Percentiles rank a stretch among this genome's conserved stretches.
Conservation (phyloP, 2,797 vertebrate species). For the Anguilla marmorata region DNA sequence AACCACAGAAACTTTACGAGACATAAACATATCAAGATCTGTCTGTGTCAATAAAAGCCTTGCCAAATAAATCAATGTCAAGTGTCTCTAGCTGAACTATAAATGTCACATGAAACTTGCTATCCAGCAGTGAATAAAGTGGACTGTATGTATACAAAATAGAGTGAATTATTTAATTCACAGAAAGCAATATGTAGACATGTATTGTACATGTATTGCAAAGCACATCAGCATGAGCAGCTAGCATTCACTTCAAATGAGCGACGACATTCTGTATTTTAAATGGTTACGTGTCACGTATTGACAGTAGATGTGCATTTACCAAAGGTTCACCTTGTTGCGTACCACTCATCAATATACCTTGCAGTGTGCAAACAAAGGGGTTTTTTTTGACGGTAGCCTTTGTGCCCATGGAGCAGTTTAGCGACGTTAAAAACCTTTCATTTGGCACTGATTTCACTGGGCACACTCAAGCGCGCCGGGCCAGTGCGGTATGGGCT, state of each 20-base stretch:
- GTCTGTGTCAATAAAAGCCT: not conserved
- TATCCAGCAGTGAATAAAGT: not conserved
- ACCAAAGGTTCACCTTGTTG: not conserved
- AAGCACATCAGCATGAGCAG: not conserved
- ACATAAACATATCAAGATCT: not conserved
- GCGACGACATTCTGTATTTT: not conserved
- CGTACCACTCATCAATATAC: not conserved
- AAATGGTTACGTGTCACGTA: not conserved
- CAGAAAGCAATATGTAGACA: not conserved
- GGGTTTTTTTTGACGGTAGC: not conserved
- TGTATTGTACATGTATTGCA: not conserved
- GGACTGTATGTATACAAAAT: not conserved
- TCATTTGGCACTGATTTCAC: not conserved
- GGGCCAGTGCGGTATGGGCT: not conserved
- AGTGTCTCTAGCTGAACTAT: not conserved
- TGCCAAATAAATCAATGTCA: not conserved
- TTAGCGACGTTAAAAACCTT: not conserved
- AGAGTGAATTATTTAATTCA: not conserved
- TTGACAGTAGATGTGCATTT: not conserved
- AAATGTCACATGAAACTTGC: not conserved
- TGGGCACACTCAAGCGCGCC: not conserved
- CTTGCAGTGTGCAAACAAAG: not conserved
- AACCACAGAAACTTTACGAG: not conserved
- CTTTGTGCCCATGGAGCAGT: not conserved
- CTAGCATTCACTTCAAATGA: not conserved